Conservation (phyloP, 2,888 invertebrate species). For the Dryadula phaetusa region DNA sequence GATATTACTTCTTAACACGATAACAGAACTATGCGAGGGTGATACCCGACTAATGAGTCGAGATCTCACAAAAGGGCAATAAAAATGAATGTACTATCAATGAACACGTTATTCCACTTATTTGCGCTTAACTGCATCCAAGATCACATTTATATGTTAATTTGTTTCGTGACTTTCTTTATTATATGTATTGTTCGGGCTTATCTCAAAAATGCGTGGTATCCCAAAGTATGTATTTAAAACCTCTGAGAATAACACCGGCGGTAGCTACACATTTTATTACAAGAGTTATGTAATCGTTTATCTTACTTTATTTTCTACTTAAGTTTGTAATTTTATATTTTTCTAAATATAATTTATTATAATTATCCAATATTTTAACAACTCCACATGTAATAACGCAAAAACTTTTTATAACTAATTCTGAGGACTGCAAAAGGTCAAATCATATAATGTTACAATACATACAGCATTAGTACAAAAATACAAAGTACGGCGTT, state of each 20-base stretch:
- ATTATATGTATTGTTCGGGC: constrained; percentile 16
- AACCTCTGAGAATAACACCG: not conserved
- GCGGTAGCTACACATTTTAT: constrained; percentile 6
- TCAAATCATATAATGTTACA: too few species aligned
- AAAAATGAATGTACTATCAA: constrained; percentile 51
- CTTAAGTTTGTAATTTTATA: too few species aligned
- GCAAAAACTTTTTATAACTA: too few species aligned
- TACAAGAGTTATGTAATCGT: constrained; percentile 1
- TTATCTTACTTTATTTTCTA: not conserved
- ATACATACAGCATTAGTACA: too few species aligned
- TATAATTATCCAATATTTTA: too few species aligned
- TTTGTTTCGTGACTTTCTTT: constrained; percentile 40
- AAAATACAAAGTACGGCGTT: too few species aligned
- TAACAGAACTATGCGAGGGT: constrained; percentile 3
- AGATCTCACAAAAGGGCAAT: constrained; percentile 43
- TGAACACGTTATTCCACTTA: constrained; percentile 46
- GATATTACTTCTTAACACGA: constrained; percentile 29
- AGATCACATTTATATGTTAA: constrained; percentile 52
- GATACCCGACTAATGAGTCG: constrained; percentile 23
- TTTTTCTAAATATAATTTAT: not conserved
- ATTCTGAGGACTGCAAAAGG: too few species aligned
- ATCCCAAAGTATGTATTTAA: constrained; percentile 6
- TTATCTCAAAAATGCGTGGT: constrained; percentile 24
- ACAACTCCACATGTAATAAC: too few species aligned
- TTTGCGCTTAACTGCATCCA: constrained; percentile 46